Evolutionary conservation across 2,888 invertebrate genomes (phyloP).

Genomic region (Ormyrus thymus): DNA sequence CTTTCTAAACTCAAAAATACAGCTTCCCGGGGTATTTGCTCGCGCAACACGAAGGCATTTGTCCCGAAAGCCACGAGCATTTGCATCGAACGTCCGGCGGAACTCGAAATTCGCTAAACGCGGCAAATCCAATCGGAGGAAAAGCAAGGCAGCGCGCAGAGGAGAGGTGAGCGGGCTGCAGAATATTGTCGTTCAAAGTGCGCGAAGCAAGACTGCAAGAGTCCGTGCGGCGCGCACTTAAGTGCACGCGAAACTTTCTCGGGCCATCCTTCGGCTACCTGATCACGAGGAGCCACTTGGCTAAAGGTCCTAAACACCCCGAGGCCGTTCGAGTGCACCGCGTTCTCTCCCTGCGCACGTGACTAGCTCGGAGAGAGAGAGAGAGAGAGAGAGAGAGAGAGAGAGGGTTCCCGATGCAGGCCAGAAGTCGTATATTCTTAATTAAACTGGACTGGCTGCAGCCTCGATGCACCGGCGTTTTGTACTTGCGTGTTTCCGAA

Average conservation of each 20-base stretch:
- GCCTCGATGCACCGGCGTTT: background rate
- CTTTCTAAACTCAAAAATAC: too few relatives aligned
- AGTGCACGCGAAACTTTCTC: conserved; percentile 38
- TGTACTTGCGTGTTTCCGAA: background rate
- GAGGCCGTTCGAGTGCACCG: background rate
- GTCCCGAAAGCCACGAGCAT: background rate
- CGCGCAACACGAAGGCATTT: too few relatives aligned
- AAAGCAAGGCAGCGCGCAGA: background rate
- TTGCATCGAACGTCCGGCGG: background rate
- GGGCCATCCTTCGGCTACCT: conserved; percentile 55
- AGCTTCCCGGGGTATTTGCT: too few relatives aligned
- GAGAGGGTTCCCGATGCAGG: conserved; percentile 6
- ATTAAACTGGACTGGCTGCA: conserved; percentile 23
- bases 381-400: background rate
- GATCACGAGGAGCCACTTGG: conserved; percentile 52
- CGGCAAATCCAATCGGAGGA: conserved; percentile 13
- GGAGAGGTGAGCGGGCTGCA: too few relatives aligned
- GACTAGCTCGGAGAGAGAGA: conserved; percentile 3
- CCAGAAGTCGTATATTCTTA: conserved; percentile 39
- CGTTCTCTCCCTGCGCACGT: background rate
- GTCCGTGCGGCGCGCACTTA: conserved; percentile 27
- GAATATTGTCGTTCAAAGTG: background rate
- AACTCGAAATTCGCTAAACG: background rate
- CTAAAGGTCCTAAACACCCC: background rate
- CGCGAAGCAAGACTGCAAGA: background rate